A percentile compares a stretch with the other conserved stretches of the same genome.
These are phyloP conservation scores for Camponotus fellah DNA, from an alignment of 2,888 invertebrate genomes.

Conservation along the genomic window DNA sequence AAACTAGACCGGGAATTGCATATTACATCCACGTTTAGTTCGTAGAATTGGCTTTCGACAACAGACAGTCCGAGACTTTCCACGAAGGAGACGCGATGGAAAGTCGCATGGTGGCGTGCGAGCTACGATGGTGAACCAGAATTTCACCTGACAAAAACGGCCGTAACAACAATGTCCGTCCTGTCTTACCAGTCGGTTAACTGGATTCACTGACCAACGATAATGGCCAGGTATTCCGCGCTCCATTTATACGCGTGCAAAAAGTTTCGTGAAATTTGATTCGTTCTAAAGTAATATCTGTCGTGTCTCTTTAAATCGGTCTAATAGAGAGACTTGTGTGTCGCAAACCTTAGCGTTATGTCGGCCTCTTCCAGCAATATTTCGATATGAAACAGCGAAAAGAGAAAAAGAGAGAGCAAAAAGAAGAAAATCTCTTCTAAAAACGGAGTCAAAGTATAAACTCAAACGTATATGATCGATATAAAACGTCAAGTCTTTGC, in stretches of 20 bases:
- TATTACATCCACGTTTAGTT: constrained; percentile 23
- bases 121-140: constrained; percentile 43
- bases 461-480: neutral
- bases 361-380: neutral
- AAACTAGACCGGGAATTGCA: neutral
- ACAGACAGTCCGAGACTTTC: constrained; percentile 35
- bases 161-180: constrained; percentile 45
- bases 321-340: neutral
- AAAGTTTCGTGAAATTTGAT: neutral
- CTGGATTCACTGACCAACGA: constrained; percentile 36
- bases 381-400: neutral
- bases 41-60: constrained; percentile 29
- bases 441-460: neutral
- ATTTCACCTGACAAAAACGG: constrained; percentile 49
- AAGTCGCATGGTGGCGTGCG: constrained; percentile 46
- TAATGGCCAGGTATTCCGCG: constrained; percentile 32
- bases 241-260: constrained; percentile 27
- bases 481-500: neutral
- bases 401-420: neutral
- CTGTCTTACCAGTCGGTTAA: constrained; percentile 43
- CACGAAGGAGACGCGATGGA: constrained; percentile 45
- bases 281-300: neutral
- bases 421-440: neutral
- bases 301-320: constrained; percentile 5
- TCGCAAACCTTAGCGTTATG: neutral